phyloP scores from a whole-genome alignment of 53 echinoderm and acorn worm species.

The Mesocentrotus franciscanus region DNA sequence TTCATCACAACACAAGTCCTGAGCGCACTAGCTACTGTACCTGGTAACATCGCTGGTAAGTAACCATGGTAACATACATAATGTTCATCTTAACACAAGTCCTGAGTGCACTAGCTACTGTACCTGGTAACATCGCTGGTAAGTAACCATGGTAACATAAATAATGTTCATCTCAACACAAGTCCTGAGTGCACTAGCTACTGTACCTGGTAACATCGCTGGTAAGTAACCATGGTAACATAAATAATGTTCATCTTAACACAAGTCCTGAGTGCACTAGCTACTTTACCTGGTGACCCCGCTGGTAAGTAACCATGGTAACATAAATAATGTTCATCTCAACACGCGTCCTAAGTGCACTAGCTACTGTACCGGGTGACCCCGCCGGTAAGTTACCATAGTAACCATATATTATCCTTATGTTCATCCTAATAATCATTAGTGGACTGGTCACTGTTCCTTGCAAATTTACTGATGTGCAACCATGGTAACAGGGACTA shows the following conservation, averaged over 20 bases:
- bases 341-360: too few species aligned
- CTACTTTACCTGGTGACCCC: too few species aligned
- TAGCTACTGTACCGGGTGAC: background rate
- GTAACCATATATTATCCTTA: background rate
- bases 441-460: too few species aligned
- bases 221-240: constrained; percentile 32
- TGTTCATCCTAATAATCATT: background rate
- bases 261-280: too few species aligned
- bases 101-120: constrained; percentile 63
- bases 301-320: constrained; percentile 35
- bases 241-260: background rate
- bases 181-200: too few species aligned
- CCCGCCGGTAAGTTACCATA: background rate
- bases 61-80: too few species aligned
- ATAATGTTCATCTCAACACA: background rate
- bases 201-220: background rate
- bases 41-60: background rate
- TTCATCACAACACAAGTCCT: constrained; percentile 55
- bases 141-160: too few species aligned
- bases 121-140: constrained; percentile 23
- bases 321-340: background rate
- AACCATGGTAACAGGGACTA: too few species aligned
- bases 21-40: constrained; percentile 65
- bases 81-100: constrained; percentile 51
- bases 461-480: too few species aligned